Evolutionary conservation across 1,140 invertebrate genomes (phyloP).

Genomic region (Drosophila lacteicornis): DNA sequence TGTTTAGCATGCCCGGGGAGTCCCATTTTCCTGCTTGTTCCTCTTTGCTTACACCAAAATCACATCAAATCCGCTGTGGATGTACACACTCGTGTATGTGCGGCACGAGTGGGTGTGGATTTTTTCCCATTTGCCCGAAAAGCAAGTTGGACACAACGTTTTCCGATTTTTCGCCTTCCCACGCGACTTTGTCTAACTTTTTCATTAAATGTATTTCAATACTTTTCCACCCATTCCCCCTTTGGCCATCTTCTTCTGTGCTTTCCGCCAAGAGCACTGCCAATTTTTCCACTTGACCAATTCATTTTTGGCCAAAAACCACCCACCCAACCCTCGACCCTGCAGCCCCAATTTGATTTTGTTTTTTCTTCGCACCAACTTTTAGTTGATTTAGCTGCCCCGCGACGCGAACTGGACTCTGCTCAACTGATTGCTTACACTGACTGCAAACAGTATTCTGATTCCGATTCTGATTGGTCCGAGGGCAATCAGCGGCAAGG

Average conservation of each 20-base stretch:
- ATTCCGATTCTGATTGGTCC: constrained; percentile 46
- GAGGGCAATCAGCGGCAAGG: constrained; percentile 33
- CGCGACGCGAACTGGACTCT: constrained; percentile 64
- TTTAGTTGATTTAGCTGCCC: constrained; percentile 79
- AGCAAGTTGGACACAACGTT: constrained; percentile 42
- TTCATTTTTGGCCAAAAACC: constrained; percentile 65
- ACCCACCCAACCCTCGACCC: not conserved
- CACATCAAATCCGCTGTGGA: constrained; percentile 67
- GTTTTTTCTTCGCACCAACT: constrained; percentile 82
- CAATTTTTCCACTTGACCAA: constrained; percentile 83
- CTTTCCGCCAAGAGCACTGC: constrained; percentile 43
- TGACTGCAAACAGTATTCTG: constrained; percentile 51
- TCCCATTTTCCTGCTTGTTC: constrained; percentile 50
- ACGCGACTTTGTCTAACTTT: constrained; percentile 70
- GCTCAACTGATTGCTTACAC: constrained; percentile 71
- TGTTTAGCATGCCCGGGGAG: constrained; percentile 68
- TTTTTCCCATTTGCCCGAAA: constrained; percentile 13
- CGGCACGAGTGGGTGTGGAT: not conserved
- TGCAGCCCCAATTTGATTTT: constrained; percentile 70
- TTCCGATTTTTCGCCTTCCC: constrained; percentile 42
- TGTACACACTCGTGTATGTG: not conserved
- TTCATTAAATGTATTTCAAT: constrained; percentile 84
- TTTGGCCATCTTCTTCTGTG: constrained; percentile 4
- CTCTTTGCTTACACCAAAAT: constrained; percentile 70
- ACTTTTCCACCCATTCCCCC: constrained; percentile 42